phyloP scores from a whole-genome alignment of 2,113 vertebrate genomes.

The Theropithecus gelada region DNA sequence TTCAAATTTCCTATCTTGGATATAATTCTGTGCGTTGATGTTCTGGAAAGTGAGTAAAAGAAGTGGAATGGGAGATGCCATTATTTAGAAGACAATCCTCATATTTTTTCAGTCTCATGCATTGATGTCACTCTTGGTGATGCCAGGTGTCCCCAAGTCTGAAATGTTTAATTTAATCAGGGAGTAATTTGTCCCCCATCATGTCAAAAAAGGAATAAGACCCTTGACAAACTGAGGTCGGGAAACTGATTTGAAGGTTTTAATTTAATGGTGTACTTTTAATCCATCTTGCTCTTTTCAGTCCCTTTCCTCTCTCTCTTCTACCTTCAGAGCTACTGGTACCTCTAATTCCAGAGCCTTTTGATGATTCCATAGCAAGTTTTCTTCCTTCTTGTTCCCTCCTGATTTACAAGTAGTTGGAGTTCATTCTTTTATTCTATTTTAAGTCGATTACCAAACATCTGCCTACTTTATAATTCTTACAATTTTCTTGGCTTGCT shows the following conservation, averaged over 20 bases:
- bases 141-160: neutral
- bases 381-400: neutral
- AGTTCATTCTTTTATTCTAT: neutral
- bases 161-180: neutral
- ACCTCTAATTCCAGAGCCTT: neutral
- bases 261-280: neutral
- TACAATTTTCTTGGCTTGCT: neutral
- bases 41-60: neutral
- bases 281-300: neutral
- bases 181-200: neutral
- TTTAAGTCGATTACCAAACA: neutral
- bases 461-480: neutral
- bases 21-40: neutral
- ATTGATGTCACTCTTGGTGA: neutral
- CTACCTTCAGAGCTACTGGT: neutral
- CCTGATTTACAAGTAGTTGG: neutral
- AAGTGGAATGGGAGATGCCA: neutral
- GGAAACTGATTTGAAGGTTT: neutral
- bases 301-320: accelerated
- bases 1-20: neutral
- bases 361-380: neutral
- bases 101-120: neutral
- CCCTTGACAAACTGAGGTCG: neutral
- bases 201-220: neutral
- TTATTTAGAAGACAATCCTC: neutral